phyloP scores from a whole-genome alignment of 2,113 vertebrate genomes.

The Hydropotes inermis region DNA sequence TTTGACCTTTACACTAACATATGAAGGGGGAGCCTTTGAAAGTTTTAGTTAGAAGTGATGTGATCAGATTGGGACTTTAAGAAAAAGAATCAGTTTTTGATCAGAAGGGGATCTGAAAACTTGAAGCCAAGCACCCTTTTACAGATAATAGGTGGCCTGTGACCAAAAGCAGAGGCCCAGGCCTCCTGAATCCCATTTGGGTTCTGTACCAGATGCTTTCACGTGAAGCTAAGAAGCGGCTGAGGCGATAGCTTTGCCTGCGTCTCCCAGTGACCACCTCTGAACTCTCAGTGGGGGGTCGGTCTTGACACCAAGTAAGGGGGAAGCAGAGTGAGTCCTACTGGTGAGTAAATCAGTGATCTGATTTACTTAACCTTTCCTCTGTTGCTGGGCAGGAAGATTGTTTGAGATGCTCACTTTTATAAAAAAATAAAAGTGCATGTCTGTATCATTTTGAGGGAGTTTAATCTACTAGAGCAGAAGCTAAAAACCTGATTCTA shows the following conservation, averaged over 20 bases:
- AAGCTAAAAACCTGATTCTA: constrained; percentile 6
- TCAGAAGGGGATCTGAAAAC: background rate
- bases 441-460: background rate
- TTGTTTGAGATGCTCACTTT: background rate
- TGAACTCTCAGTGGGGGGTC: background rate
- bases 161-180: background rate
- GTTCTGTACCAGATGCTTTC: background rate
- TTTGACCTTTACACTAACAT: background rate
- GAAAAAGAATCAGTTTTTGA: background rate
- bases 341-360: background rate
- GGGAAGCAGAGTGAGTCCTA: background rate
- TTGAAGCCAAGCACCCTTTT: background rate
- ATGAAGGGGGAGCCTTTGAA: background rate
- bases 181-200: background rate
- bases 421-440: background rate
- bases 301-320: background rate
- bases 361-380: background rate
- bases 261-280: background rate
- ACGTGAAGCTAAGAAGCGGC: background rate
- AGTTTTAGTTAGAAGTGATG: background rate
- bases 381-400: background rate
- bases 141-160: background rate
- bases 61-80: background rate
- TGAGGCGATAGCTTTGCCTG: background rate
- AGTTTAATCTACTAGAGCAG: background rate